Percentiles rank a stretch among this genome's conserved stretches.
phyloP scores from a whole-genome alignment of 2,113 vertebrate genomes.

The Paradisaea rubra region DNA sequence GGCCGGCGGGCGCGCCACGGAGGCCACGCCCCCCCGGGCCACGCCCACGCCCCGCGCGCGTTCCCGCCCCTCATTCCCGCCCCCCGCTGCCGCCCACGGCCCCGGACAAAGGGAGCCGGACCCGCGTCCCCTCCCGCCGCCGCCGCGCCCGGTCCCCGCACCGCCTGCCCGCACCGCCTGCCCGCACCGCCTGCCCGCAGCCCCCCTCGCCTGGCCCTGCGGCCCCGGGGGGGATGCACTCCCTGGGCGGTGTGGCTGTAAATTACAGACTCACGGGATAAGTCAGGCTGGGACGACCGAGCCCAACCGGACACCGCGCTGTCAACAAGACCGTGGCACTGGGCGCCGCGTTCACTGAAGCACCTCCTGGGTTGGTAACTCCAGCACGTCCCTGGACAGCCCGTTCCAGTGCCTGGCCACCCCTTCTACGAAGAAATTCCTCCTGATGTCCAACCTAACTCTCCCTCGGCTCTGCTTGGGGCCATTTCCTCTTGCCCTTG shows the following conservation, averaged over 20 bases:
- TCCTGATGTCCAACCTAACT: neutral
- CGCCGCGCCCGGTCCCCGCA: no score
- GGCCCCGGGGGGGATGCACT: rapidly evolving
- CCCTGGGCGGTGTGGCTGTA: rapidly evolving
- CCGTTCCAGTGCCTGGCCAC: neutral
- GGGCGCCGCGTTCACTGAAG: neutral
- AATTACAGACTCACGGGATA: neutral
- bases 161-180: no score
- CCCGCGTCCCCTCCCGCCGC: rapidly evolving
- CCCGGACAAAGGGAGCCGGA: neutral
- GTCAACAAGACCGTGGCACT: neutral
- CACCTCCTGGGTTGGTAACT: neutral
- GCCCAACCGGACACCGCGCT: no score
- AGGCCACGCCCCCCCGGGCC: neutral
- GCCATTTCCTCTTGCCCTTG: neutral
- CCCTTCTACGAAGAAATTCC: neutral
- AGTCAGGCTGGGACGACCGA: neutral
- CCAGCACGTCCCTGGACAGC: neutral
- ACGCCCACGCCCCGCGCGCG: neutral
- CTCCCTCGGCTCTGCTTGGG: no score
- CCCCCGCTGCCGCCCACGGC: neutral
- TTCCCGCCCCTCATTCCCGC: neutral
- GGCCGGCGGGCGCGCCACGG: neutral
- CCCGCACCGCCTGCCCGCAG: no score
- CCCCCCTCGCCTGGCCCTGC: no score